These are phyloP conservation scores for Cataglyphis albicans DNA, from an alignment of 2,888 invertebrate genomes.

Conservation along the genomic window DNA sequence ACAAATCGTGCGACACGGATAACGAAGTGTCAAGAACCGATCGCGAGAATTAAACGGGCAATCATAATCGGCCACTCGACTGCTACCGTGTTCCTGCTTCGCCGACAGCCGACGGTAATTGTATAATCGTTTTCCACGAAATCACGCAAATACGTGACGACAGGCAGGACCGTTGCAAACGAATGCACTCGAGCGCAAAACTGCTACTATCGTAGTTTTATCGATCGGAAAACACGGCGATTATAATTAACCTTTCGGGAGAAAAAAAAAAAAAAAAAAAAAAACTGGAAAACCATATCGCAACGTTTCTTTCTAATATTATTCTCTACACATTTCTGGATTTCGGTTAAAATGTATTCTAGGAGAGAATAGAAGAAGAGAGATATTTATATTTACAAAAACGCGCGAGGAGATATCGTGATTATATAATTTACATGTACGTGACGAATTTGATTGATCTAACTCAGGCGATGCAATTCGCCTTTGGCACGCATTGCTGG, in stretches of 20 bases:
- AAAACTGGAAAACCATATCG: background rate
- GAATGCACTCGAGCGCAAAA: conserved; percentile 15
- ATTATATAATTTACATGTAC: background rate
- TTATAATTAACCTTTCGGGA: conserved; percentile 19
- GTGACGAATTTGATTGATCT: conserved; percentile 44
- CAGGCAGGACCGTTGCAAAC: conserved; percentile 9
- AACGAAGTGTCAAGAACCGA: background rate
- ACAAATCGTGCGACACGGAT: background rate
- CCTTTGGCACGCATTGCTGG: conserved; percentile 43
- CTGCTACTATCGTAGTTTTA: background rate
- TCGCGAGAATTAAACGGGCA: conserved; percentile 16
- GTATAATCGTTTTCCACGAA: conserved; percentile 41
- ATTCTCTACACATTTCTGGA: background rate
- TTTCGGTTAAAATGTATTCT: too few relatives aligned
- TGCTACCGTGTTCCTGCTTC: conserved; percentile 6
- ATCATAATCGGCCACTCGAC: conserved; percentile 14
- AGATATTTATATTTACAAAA: background rate
- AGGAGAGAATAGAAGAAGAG: background rate
- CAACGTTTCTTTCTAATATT: background rate
- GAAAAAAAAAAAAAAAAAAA: background rate
- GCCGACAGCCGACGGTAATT: conserved; percentile 13
- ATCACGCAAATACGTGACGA: conserved; percentile 33
- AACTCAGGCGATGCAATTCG: conserved; percentile 44
- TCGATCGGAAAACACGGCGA: conserved; percentile 37
- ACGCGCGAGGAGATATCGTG: background rate